Base-by-base conservation (phyloP, 2,888 invertebrate species). In the Pterostichus niger region DNA sequence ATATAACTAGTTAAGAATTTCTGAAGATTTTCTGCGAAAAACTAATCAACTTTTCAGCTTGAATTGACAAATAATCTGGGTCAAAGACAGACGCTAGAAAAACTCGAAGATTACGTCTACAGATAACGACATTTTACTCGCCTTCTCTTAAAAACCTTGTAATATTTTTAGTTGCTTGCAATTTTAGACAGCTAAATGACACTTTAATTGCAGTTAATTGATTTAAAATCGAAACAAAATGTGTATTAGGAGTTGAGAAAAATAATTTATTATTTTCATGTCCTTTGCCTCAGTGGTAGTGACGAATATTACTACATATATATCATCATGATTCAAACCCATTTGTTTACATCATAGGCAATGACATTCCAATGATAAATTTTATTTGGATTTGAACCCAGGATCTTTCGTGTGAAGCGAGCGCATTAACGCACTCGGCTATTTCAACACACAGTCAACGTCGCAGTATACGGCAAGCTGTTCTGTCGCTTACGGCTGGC, bases 241-340 rank as follows among this genome's bases (percentile, higher is more conserved):
- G 9, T 40, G 40, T 7, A 40, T 9, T 9, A 40, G 0, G 6
- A 40, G 1, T 7, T 40, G 40, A 0, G 15, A 59, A 59, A 59
- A 24, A 59, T 59, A 15, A 24, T 59, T 59, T 59, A 59, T 59
- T 6, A 24, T 59, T 15, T 64, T 49, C 68, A 52, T 33, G 52
- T 71, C 73, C 44, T 56, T 61, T 82, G 82, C 82, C 82, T 82
- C 82, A 82, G 82, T 82, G 82, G 82, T 82, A 82, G 82, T 82
- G 82, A 82, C 82, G 82, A 82, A 82, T 52, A 46, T 6, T 56
- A n/a, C 35, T 61, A 10, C 17, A 15, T 59, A 40, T 56, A 68
- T 64, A 82, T 82, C 82, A 82, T 82, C 44, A 64, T 82, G 6
- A 15, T 64, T 82, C 82, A 82, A 61, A 59, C 82, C 82, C 76